phyloP scores from a whole-genome alignment of 2,113 vertebrate species.

The Gasterosteus nipponicus region DNA sequence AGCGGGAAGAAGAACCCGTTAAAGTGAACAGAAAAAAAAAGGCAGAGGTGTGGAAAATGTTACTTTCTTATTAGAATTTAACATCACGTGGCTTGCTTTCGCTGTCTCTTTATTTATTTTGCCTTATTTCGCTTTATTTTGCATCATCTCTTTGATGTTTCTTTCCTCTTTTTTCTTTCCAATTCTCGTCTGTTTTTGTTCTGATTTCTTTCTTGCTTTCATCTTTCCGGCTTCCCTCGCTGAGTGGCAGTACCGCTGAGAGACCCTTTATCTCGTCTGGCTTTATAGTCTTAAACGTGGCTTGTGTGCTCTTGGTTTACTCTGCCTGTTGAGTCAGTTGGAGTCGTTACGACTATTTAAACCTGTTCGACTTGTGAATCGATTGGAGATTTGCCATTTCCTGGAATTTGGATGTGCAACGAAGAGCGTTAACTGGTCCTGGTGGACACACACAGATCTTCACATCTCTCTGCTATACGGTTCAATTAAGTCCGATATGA shows the following conservation, averaged over 20 bases:
- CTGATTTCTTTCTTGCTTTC: constrained; percentile 3
- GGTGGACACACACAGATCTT: neutral
- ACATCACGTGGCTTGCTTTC: neutral
- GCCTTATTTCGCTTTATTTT: neutral
- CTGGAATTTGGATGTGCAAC: neutral
- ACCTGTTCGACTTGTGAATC: neutral
- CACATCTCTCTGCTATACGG: neutral
- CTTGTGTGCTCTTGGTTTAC: neutral
- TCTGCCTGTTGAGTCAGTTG: neutral
- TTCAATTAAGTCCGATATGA: neutral
- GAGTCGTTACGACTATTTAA: neutral
- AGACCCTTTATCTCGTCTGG: constrained; percentile 3
- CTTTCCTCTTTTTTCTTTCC: neutral
- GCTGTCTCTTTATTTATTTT: neutral
- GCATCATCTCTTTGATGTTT: neutral
- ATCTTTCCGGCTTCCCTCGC: neutral
- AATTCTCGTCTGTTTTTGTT: constrained; percentile 8
- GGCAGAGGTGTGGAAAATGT: neutral
- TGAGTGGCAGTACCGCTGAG: neutral
- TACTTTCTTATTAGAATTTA: constrained; percentile 8
- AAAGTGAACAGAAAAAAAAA: neutral
- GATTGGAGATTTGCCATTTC: neutral
- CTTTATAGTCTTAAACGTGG: neutral
- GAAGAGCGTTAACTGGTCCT: neutral
- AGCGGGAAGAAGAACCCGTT: neutral